Conservation (phyloP, 2,888 invertebrate species). For the Hirtodrosophila cameraria region DNA sequence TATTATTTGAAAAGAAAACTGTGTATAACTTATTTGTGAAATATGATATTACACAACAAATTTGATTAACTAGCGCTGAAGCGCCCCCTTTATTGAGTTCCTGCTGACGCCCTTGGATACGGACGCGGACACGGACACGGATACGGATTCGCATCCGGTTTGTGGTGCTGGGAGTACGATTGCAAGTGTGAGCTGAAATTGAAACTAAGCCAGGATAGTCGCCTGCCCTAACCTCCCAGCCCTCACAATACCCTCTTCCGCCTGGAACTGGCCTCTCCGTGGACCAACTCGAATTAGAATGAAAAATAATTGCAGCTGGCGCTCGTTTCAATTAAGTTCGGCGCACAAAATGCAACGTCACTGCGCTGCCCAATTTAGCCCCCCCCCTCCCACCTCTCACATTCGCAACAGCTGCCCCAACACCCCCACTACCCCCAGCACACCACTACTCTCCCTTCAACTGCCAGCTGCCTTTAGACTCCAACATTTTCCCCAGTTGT, state of each 20-base stretch:
- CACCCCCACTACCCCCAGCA: background rate
- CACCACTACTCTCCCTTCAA: too few species aligned
- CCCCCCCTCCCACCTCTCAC: too few species aligned
- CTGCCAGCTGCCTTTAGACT: too few species aligned
- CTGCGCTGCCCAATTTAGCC: constrained; percentile 1
- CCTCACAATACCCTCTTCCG: too few species aligned
- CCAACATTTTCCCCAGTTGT: constrained; percentile 25
- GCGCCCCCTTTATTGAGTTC: too few species aligned
- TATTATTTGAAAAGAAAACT: too few species aligned
- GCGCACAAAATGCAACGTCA: constrained; percentile 55
- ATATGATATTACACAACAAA: too few species aligned
- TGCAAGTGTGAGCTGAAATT: constrained; percentile 10
- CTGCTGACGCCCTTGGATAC: too few species aligned
- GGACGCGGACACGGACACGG: constrained; percentile 1
- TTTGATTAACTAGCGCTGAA: too few species aligned
- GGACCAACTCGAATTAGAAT: constrained; percentile 67
- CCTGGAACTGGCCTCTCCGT: constrained; percentile 15
- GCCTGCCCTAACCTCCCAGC: too few species aligned
- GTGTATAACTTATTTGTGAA: too few species aligned
- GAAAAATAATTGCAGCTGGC: constrained; percentile 75
- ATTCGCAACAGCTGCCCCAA: constrained; percentile 20
- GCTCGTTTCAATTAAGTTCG: constrained; percentile 71
- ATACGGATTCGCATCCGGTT: constrained; percentile 3
- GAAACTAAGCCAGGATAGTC: too few species aligned
- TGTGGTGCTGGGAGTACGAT: background rate